These are phyloP conservation scores for Paraescarpia echinospica DNA, from an alignment of 1,140 invertebrate genomes.

Conservation along the genomic window DNA sequence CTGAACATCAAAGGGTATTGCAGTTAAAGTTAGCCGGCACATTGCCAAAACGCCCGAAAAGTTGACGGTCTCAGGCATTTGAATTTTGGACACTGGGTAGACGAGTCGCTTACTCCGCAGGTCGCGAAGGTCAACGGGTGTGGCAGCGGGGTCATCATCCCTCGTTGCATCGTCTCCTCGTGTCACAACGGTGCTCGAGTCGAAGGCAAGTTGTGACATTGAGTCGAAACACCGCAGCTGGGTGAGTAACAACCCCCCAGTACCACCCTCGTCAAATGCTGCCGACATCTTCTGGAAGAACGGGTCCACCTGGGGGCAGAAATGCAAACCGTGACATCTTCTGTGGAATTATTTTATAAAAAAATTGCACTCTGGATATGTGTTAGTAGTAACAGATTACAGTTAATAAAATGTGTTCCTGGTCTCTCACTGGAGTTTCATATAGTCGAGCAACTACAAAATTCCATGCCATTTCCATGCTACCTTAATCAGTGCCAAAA, in stretches of 20 bases:
- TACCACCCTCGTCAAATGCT: conserved; percentile 60
- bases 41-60: too few relatives aligned
- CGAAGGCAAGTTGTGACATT: conserved; percentile 46
- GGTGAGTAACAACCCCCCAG: conserved; percentile 56
- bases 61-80: too few relatives aligned
- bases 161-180: conserved; percentile 26
- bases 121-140: neutral
- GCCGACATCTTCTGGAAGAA: conserved; percentile 59
- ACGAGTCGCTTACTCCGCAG: neutral
- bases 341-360: neutral
- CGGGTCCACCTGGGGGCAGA: conserved; percentile 54
- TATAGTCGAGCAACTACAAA: too few relatives aligned
- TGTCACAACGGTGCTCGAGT: conserved; percentile 42
- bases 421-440: neutral
- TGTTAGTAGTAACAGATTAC: neutral
- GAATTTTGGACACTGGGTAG: neutral
- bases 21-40: too few relatives aligned
- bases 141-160: neutral
- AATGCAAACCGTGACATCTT: neutral
- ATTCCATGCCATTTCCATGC: too few relatives aligned
- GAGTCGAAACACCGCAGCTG: conserved; percentile 54
- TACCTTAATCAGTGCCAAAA: too few relatives aligned
- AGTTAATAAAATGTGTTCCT: neutral
- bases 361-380: neutral
- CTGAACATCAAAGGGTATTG: too few relatives aligned